Evolutionary conservation across 92 coral and sea anemone species (phyloP), one percentile per base, ranked within the genome.

Genomic region (Siderastrea siderea): DNA sequence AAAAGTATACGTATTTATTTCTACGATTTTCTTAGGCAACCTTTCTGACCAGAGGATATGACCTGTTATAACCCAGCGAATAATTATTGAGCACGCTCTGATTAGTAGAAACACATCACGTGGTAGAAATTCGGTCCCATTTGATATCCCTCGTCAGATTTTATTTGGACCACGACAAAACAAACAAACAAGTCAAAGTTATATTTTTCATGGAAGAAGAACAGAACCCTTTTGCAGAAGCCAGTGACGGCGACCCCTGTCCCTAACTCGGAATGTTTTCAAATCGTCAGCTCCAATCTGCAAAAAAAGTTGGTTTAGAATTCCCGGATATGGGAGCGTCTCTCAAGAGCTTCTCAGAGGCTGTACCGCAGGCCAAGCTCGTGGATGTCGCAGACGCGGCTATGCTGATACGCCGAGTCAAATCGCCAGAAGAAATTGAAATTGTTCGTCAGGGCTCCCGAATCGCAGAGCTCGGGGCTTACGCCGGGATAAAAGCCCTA

Each of bases 401-500:
- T 17, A 95, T 95, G 98, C 81, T 52, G 62, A 93, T 95, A 90
- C 93, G 98, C 17, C 92, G 94, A 88, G 76, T 93, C 38, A 96
- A 96, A 68, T 96, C 99, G 1, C 75, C 90, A 3, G 98, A 96
- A 75, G 99, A 96, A 87, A 95, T 96, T 51, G 96, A 86, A 71
- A 90, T 89, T 59, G 95, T 90, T 14, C 93, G 81, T 46, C 90
- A 95, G 43, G 98, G 99, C 8, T 96, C 99, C 13, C 92, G 95
- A 47, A 91, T 95, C 67, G 92, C 93, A 52, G 99, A 96, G 65
- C 83, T 96, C 60, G 99, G 99, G 15, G 96, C 95, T 3, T 93
- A 88, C n/a, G 95, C 96, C 47, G 94, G 50, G 2, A 86, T 78
- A 9, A 86, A 93, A 78, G 94, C 92, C 1, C 81, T 96, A 68